Base-by-base conservation (phyloP, 2,797 vertebrate genomes). In the Chromis chromis region DNA sequence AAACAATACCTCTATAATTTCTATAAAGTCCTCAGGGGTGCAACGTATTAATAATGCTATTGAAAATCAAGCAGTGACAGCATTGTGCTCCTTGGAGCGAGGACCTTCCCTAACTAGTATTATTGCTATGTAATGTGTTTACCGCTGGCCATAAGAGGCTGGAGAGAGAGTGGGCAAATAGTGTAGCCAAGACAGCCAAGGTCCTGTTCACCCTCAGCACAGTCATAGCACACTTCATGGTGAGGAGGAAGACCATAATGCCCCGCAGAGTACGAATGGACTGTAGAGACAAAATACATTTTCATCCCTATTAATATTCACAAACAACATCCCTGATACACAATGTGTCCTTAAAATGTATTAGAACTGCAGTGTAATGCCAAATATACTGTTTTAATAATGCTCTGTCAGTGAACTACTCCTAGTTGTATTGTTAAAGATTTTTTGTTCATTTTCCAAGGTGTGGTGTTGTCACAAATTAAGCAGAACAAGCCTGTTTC, bases 181-280 rank as follows among this genome's bases (percentile, higher is more conserved):
- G 27, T 39, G 70, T 50, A 17, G 86, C 74, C 61, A 85, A 76
- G 39, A 77, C 40, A 14, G 60, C 60, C 50, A 78, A 36, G 0
- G 65, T 60, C 76, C 70, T 85, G 70, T 79, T 91, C 22, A 82
- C 7, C 25, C 82, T 72, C n/a, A 95, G 48, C 24, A 93, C 66
- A 28, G 46, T 83, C 49, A 84, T n/a, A n/a, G n/a, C 2, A 71
- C 85, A 86, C 79, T 91, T 96, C 67, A 94, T 21, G 2, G 79
- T 81, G 72, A 96, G 88, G 44, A 96, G 90, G 88, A 95, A 91
- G 17, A 93, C 70, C 8, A 91, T 72, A 40, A 91, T 11, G 1
- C 93, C 95, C 62, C 75, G 86, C 21, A 96, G 89, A 62, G 86
- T 88, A 7, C 86, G 79, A 46, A 79, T 65, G 44, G 71, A 64